Evolutionary conservation across 2,797 vertebrate genomes (phyloP).

Genomic region (Sebastes paucispinis): DNA sequence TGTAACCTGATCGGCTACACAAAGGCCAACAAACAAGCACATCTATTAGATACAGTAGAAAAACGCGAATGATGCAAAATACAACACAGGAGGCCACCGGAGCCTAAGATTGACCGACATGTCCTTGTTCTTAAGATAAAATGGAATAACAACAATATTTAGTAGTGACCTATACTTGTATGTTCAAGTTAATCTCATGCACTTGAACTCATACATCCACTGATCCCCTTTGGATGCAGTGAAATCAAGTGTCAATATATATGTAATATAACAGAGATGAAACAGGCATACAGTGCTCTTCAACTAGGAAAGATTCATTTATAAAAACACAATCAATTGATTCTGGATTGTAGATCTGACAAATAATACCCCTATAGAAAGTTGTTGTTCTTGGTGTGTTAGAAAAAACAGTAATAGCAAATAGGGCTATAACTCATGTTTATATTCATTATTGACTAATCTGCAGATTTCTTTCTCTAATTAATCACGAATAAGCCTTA

Average conservation of each 20-base stretch:
- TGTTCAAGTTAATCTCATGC: not conserved
- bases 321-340: not conserved
- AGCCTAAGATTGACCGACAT: not conserved
- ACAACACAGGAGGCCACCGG: no score
- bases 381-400: not conserved
- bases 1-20: not conserved
- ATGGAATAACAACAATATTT: not conserved
- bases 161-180: not conserved
- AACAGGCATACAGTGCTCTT: not conserved
- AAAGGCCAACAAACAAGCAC: not conserved
- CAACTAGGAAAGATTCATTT: not conserved
- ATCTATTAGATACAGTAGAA: not conserved
- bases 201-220: not conserved
- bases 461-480: no score
- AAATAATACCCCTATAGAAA: not conserved
- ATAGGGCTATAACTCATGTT: not conserved
- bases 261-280: not conserved
- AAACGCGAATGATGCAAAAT: conserved; percentile 5
- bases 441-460: not conserved
- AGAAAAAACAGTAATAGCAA: not conserved
- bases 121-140: not conserved
- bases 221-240: not conserved
- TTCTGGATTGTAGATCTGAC: not conserved
- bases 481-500: no score
- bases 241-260: not conserved